Base-by-base conservation (phyloP, 2,113 vertebrate species). In the Bubo scandiacus region DNA sequence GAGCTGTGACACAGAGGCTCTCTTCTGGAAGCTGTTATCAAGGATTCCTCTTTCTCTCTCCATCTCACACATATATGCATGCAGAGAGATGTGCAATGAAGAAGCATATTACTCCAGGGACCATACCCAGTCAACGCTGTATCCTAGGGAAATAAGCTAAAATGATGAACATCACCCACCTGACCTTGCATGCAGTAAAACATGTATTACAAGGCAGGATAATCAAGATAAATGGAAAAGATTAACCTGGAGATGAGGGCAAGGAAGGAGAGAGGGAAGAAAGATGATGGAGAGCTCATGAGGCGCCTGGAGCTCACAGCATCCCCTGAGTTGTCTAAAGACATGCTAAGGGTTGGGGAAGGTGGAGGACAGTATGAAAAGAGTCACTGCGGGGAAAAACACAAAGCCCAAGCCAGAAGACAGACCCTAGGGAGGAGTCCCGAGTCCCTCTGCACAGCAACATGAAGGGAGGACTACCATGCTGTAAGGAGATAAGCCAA, bases 171-270 rank as follows among this genome's bases (percentile, higher is more conserved):
- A 91, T 58, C 81, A 71, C 47, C 82, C 90, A 15, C 58, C 71
- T 55, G 81, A 95, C 94, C 89, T 95, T 73, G 26, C 1, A 4
- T 91, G 95, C 88, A 94, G 55, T 93, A 91, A 94, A 95, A 93
- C 74, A 91, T n/a, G 75, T 78, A 95, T 43, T 88, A 95, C 89
- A 88, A 93, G 90, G 61, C 78, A 93, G 81, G 66, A 92, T 90
- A 95, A 95, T 94, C 84, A 94, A 93, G 93, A 95, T 62, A 94
- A 94, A 93, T 78, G 86, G 81, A 88, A 51, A 92, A 92, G 81
- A 95, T 94, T 97, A 94, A 92, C 81, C 74, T 73, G 84, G 57
- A 92, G 58, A 92, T 73, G 70, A 94, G 45, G 34, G 58, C 47
- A 73, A 95, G 59, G 45, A 78, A 59, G 22, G 45, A 75, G 40